Base-by-base conservation (phyloP, 2,888 invertebrate species). In the Sinohyriopsis cumingii region DNA sequence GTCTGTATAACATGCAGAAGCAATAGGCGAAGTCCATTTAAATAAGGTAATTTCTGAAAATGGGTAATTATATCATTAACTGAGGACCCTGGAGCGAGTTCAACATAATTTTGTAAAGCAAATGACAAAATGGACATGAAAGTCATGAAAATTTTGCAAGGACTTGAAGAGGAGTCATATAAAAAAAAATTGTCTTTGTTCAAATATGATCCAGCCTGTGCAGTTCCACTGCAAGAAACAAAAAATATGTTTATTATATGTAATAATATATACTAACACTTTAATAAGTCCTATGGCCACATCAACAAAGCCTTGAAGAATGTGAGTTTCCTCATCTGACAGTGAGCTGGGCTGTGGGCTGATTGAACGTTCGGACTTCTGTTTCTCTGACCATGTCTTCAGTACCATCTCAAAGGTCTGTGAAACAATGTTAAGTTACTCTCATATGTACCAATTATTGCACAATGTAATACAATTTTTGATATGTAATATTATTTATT, bases 351-450 rank as follows among this genome's bases (percentile, higher is more conserved):
- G 73, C 60, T 87, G 86, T n/a, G 86, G 86, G 69, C 82, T 82
- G 57, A 78, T 72, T 5, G 85, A 79, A 57, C 89, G 88, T 67
- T 88, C 88, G n/a, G 81, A 67, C 69, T 87, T 87, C 86, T 95
- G 95, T 86, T 95, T 95, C 85, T 95, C 95, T 85, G 95, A 95
- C 96, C 96, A 96, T 0, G 94, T 92, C 89, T 95, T 95, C 71
- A 98, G 91, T 18, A 97, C 96, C 68, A 95, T 95, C 90, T 98
- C 98, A 79, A 98, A 92, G 9, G 94, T 94, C 93, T 93, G 79
- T 18, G 84, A 80, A 59, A 66, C 57, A 73, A 33, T 9, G 7
- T 33, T 33, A 33, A 64, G 25, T 33, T 61, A 62, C 1, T 57
- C 33, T n/a, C n/a, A 62, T 22, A 28, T 15, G 19, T 12, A 53